Base-by-base conservation (phyloP, 2,888 invertebrate genomes). In the Chouioia cunea region DNA sequence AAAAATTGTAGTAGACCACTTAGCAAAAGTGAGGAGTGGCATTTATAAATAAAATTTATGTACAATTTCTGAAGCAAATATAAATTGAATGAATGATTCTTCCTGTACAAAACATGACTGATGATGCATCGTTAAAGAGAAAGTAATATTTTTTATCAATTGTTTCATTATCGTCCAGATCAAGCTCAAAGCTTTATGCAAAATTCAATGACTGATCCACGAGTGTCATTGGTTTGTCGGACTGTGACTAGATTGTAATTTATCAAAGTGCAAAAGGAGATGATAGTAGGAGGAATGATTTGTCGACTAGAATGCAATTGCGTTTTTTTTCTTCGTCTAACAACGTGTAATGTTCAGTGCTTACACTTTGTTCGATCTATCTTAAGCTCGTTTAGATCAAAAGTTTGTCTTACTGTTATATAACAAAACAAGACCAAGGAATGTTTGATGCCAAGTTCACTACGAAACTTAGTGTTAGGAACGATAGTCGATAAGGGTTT, bases 61-160 rank as follows among this genome's bases (percentile, higher is more conserved):
- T 60, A 58, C 48, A 50, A 60, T 53, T 52, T 67, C 46, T 15
- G 47, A 46, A 50, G 50, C 18, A 66, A 69, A 60, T 57, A 65
- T 58, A 62, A 71, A 63, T 57, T 58, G 65, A 73, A 71, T 65
- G 71, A 73, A 73, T 73, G 62, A 73, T 73, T 73, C 73, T 71
- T 73, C 71, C 71, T 65, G 67, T 70, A 73, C 6, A 68, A 36
- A 67, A 68, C 15, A 10, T 54, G 65, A 73, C 56, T 70, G 67
- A 65, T 36, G 46, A 73, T 50, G 16, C 16, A 16, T 62, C 22
- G 52, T 65, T 36, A 57, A 50, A 53, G 57, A 56, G 36, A 50
- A 52, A 50, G 10, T 65, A 57, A 15, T 73, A 65, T 65, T 65
- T 68, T 65, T 50, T 65, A 18, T 69, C 8, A 14, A 54, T 65